Conservation (phyloP, 1,140 invertebrate genomes). For the Eumaeus atala region DNA sequence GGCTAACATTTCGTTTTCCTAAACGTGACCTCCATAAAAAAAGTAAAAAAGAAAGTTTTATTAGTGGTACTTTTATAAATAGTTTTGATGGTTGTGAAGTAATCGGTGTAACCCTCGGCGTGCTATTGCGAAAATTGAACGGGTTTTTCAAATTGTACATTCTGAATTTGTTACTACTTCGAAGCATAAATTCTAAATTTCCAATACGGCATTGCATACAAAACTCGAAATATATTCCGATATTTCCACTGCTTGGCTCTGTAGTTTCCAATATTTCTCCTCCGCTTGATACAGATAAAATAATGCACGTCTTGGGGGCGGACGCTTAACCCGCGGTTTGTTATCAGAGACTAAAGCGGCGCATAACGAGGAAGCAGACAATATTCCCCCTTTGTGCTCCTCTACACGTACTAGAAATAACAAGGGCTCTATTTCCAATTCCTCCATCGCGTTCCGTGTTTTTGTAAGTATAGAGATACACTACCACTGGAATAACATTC, state of each 20-base stretch:
- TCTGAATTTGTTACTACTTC: neutral
- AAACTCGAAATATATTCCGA: conserved; percentile 13
- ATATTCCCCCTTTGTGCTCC: conserved; percentile 54
- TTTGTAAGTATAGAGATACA: conserved; percentile 39
- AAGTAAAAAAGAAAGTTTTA: too few species aligned
- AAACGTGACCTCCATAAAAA: too few species aligned
- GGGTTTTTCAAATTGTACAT: too few species aligned
- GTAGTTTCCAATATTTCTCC: conserved; percentile 19
- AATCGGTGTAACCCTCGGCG: too few species aligned
- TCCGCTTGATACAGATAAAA: conserved; percentile 17
- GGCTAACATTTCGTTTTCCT: too few species aligned
- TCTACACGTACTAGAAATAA: conserved; percentile 58
- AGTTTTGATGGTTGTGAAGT: too few species aligned
- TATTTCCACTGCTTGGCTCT: conserved; percentile 2
- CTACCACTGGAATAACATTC: conserved; percentile 37
- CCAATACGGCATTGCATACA: conserved; percentile 5
- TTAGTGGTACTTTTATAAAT: too few species aligned
- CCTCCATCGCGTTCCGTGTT: conserved; percentile 48
- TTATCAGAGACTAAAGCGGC: conserved; percentile 40
- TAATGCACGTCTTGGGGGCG: conserved; percentile 11
- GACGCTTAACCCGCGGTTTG: conserved; percentile 35
- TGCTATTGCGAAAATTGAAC: too few species aligned
- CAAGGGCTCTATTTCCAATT: conserved; percentile 66
- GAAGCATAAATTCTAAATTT: conserved; percentile 1
- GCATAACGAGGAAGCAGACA: conserved; percentile 39